Conservation (phyloP, 1,140 invertebrate species). For the Drosophila azteca region DNA sequence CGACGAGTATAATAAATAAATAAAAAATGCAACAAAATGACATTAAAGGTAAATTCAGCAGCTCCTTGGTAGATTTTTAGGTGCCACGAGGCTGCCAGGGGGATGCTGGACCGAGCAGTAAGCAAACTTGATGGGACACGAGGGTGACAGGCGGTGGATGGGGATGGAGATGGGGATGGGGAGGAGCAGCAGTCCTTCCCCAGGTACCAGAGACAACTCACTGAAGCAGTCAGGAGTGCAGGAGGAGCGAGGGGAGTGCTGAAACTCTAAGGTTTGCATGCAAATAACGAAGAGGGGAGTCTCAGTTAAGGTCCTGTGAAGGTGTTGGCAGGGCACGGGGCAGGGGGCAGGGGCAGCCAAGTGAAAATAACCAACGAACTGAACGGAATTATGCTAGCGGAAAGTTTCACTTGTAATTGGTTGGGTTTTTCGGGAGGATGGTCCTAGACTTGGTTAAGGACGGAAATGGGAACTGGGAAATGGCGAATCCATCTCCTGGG, state of each 20-base stretch:
- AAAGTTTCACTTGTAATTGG: constrained; percentile 60
- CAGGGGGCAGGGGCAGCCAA: constrained; percentile 43
- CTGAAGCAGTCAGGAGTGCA: too few relatives aligned
- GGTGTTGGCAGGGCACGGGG: constrained; percentile 51
- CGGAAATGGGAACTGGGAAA: background rate
- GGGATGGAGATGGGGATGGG: too few relatives aligned
- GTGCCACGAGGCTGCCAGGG: constrained; percentile 18
- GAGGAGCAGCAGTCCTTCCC: constrained; percentile 9
- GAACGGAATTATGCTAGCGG: constrained; percentile 55
- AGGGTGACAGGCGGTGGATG: background rate
- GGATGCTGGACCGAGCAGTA: constrained; percentile 33
- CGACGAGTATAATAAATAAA: constrained; percentile 67
- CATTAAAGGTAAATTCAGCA: constrained; percentile 69
- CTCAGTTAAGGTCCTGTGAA: constrained; percentile 28
- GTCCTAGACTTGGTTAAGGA: background rate
- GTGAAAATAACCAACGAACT: constrained; percentile 61
- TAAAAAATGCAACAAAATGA: constrained; percentile 78
- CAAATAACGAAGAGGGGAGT: constrained; percentile 36
- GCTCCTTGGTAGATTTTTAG: constrained; percentile 19
- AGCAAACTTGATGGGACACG: constrained; percentile 31
- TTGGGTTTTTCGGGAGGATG: constrained; percentile 31
- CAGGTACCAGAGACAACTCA: background rate
- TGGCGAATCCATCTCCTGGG: too few relatives aligned
- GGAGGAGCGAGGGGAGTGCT: background rate
- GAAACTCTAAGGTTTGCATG: constrained; percentile 49